phyloP scores from a whole-genome alignment of 2,888 invertebrate species.

The Dicyrtoma fusca region DNA sequence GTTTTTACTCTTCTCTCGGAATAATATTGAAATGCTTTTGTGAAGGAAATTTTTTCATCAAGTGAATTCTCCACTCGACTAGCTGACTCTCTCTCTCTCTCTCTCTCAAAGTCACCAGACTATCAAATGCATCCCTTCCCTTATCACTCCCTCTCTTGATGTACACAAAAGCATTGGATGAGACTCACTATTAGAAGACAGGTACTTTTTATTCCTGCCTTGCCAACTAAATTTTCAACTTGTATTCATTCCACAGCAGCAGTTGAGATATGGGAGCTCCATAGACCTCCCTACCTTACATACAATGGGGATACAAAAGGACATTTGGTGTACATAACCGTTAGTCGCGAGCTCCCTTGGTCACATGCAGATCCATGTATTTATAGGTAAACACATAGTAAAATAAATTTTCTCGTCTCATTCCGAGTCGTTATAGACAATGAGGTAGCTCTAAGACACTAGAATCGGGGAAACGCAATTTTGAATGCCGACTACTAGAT shows the following conservation, averaged over 20 bases:
- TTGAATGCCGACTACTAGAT: slow-evolving; percentile 29
- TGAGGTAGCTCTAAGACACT: slow-evolving; percentile 22
- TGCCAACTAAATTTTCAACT: slow-evolving; percentile 9
- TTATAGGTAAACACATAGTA: slow-evolving; percentile 11
- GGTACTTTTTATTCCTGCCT: slow-evolving; percentile 26
- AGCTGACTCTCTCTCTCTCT: slow-evolving; percentile 15
- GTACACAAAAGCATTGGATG: neutral
- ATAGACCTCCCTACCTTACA: no score
- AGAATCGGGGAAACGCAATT: slow-evolving; percentile 26
- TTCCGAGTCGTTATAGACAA: slow-evolving; percentile 32
- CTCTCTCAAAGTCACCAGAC: slow-evolving; percentile 35
- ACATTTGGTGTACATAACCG: no score
- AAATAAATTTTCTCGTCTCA: slow-evolving; percentile 18
- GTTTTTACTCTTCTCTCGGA: slow-evolving; percentile 33
- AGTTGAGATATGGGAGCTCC: no score
- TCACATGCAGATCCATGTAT: neutral
- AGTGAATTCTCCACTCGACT: slow-evolving; percentile 40
- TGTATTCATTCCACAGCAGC: no score
- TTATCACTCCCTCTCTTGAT: slow-evolving; percentile 20
- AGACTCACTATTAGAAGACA: slow-evolving; percentile 18
- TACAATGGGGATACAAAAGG: no score
- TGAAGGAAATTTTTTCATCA: slow-evolving; percentile 48
- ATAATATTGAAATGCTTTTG: slow-evolving; percentile 49
- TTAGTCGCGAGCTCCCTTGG: no score
- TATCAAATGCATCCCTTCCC: slow-evolving; percentile 28